phyloP scores from a whole-genome alignment of 2,888 invertebrate species.

The Lapara coniferarum region DNA sequence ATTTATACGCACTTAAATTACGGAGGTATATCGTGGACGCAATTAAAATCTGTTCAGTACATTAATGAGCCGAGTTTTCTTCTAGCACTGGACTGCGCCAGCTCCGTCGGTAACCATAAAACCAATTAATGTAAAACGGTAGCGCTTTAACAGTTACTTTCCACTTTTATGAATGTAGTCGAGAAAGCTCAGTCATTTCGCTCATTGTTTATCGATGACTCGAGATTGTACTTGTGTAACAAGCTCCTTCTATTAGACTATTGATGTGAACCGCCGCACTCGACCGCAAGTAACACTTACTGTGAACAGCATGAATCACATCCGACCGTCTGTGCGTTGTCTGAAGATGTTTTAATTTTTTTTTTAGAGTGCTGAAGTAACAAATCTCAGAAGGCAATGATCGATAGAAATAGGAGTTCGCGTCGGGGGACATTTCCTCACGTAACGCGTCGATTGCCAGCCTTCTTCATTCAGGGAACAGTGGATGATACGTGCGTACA shows the following conservation, averaged over 20 bases:
- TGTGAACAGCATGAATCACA: constrained; percentile 15
- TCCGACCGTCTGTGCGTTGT: background rate
- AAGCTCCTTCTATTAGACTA: constrained; percentile 32
- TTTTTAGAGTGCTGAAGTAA: background rate
- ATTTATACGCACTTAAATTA: constrained; percentile 1
- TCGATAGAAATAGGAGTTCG: constrained; percentile 53
- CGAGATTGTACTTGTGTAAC: constrained; percentile 30
- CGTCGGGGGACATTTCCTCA: constrained; percentile 61
- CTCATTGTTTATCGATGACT: constrained; percentile 53
- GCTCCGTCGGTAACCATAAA: constrained; percentile 53
- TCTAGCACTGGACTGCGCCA: constrained; percentile 49
- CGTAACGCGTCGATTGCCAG: constrained; percentile 57
- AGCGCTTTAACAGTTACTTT: constrained; percentile 50
- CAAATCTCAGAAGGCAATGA: constrained; percentile 36
- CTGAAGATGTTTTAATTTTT: constrained; percentile 7
- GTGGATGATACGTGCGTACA: constrained; percentile 60
- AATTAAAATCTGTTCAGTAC: constrained; percentile 51
- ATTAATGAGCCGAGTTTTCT: constrained; percentile 62
- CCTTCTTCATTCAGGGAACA: constrained; percentile 62
- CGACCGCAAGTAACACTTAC: constrained; percentile 35
- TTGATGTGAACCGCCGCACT: constrained; percentile 33
- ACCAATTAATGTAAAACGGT: constrained; percentile 66
- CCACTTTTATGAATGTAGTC: constrained; percentile 45
- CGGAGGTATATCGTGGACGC: constrained; percentile 36
- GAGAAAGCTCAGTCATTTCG: constrained; percentile 48